Evolutionary conservation across 2,113 vertebrate genomes (phyloP).

Genomic region (Cheilinus undulatus): DNA sequence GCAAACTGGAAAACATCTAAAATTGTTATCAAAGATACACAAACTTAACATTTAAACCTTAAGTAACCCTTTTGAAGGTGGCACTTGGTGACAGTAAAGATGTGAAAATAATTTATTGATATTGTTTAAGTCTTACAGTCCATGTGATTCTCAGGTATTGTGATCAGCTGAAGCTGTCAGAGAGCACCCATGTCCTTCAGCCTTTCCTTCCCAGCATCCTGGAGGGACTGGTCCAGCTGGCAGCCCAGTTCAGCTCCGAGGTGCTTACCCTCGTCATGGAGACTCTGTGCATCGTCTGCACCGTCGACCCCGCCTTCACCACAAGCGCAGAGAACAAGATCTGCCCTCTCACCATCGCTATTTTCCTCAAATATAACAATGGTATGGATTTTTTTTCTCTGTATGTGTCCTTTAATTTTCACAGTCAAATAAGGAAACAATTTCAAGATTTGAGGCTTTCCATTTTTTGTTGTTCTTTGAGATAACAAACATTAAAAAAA

Average conservation of each 20-base stretch:
- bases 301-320: slow-evolving; percentile 93
- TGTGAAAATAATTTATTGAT: too few species aligned
- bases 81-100: too few species aligned
- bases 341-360: slow-evolving; percentile 97
- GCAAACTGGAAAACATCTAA: too few species aligned
- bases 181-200: slow-evolving; percentile 94
- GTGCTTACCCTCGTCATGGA: slow-evolving; percentile 99
- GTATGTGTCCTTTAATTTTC: not conserved
- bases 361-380: slow-evolving; percentile 98
- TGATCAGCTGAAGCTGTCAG: slow-evolving; percentile 96
- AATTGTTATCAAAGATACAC: too few species aligned
- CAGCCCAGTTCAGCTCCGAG: slow-evolving; percentile 96
- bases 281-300: slow-evolving; percentile 96
- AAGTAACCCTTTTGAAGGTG: not conserved
- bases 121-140: not conserved
- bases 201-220: slow-evolving; percentile 97
- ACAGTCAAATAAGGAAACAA: not conserved
- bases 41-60: not conserved
- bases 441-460: not conserved
- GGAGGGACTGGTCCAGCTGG: slow-evolving; percentile 94
- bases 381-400: slow-evolving; percentile 77
- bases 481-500: too few species aligned
- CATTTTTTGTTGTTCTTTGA: too few species aligned
- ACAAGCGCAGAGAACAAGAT: slow-evolving; percentile 95
- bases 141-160: slow-evolving; percentile 87